Evolutionary conservation across 2,797 vertebrate species (phyloP).

Genomic region (Urosaurus nigricauda): DNA sequence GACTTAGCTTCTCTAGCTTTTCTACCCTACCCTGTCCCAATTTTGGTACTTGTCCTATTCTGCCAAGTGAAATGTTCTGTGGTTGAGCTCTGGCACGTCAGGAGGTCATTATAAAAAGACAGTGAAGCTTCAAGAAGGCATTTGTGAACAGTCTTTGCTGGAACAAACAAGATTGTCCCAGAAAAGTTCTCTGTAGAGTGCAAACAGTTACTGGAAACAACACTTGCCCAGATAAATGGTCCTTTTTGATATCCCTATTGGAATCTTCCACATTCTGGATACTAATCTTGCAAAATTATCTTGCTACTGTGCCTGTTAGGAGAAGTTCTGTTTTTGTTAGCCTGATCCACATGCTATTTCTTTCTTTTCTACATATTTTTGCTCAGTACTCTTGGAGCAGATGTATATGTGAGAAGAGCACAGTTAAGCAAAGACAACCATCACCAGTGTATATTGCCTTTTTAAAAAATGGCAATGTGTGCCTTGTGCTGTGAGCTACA

Average conservation of each 20-base stretch:
- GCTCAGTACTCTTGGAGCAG: not conserved
- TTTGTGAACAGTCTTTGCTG: not conserved
- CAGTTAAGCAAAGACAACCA: not conserved
- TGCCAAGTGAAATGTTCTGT: not conserved
- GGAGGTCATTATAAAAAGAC: not conserved
- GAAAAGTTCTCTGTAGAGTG: not conserved
- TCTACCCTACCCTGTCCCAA: not conserved
- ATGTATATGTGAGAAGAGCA: not conserved
- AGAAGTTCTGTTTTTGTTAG: conserved; percentile 9
- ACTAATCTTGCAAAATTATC: conserved; percentile 1
- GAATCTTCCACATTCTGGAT: not conserved
- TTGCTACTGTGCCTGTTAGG: not conserved
- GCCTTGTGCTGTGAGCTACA: not conserved
- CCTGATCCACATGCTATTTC: not conserved
- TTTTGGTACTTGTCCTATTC: not conserved
- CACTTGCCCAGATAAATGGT: not conserved
- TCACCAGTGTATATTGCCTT: not conserved
- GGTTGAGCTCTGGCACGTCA: not conserved
- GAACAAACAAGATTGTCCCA: not conserved
- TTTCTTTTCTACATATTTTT: not conserved
- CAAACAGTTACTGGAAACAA: not conserved
- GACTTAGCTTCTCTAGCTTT: conserved; percentile 1
- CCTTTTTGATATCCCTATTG: not conserved
- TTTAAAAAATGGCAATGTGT: not conserved
- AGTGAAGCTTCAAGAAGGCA: not conserved